phyloP scores from a whole-genome alignment of 2,797 vertebrate species.

The Syncerus caffer region DNA sequence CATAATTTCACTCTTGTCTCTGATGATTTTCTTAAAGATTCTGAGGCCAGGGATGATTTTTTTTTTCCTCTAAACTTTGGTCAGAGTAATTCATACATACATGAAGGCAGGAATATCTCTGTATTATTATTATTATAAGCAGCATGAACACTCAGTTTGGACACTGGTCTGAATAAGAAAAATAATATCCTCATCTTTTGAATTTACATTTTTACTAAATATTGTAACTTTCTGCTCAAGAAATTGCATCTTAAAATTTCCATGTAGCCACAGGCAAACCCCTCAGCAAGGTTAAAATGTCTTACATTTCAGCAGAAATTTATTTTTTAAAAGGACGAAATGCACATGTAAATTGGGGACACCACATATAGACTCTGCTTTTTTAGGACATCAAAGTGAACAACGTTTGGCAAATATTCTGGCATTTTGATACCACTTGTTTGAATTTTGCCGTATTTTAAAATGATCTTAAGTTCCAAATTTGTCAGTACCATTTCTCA shows the following conservation, averaged over 20 bases:
- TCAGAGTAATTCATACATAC: neutral
- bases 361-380: neutral
- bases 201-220: neutral
- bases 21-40: neutral
- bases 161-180: neutral
- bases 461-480: neutral
- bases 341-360: neutral
- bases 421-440: neutral
- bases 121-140: conserved; percentile 9
- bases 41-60: neutral
- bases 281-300: neutral
- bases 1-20: neutral
- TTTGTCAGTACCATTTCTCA: neutral
- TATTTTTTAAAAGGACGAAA: neutral
- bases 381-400: neutral
- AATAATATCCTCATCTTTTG: neutral
- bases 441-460: neutral
- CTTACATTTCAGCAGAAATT: neutral
- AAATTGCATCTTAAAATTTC: conserved; percentile 18
- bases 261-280: neutral
- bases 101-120: neutral
- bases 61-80: conserved; percentile 1
- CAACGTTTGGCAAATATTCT: neutral
- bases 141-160: neutral
- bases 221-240: neutral